Base-by-base conservation (phyloP, 2,888 invertebrate genomes). In the Drosophila cognata region DNA sequence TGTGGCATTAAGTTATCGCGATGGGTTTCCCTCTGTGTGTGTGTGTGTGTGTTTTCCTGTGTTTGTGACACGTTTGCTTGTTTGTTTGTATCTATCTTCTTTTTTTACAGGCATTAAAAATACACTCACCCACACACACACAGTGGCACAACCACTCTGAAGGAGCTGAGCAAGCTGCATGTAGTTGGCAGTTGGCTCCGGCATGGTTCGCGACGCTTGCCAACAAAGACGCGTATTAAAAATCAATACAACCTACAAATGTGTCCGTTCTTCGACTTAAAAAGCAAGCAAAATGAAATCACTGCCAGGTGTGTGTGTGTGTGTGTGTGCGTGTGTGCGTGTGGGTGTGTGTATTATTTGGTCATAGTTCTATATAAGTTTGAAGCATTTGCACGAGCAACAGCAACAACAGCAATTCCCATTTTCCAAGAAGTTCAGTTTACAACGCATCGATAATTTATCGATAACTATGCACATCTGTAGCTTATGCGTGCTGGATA, bases 211-310 rank as follows among this genome's bases (percentile, higher is more conserved):
- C 65, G 68, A 61, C 64, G 73, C 52, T 77, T 88, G 84, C 80
- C 82, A 83, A 68, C 66, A 77, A 77, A 38, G 67, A 65, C 79
- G 79, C 78, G 82, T 70, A 89, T 85, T 85, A 84, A 85, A 85
- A 85, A 85, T 85, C 85, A 85, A 85, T 85, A 89, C 73, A 81
- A 89, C 70, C 73, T 74, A 86, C 88, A 84, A 84, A 83, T 84
- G 84, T 84, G 81, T 86, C 84, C 81, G 75, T 81, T 72, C 71
- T 74, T 69, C 65, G 62, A 41, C 58, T 38, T 52, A 35, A 55
- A 55, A 52, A 41, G 43, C 46, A 46, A 58, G 16, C 29, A 18
- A n/a, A 25, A 36, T 2, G n/a, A 18, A 56, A 48, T 71, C 16
- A 51, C 28, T 25, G 46, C 8, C 46, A 25, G 46, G 46, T 46